phyloP scores from a whole-genome alignment of 2,797 vertebrate species.

The Sylvilagus floridanus region DNA sequence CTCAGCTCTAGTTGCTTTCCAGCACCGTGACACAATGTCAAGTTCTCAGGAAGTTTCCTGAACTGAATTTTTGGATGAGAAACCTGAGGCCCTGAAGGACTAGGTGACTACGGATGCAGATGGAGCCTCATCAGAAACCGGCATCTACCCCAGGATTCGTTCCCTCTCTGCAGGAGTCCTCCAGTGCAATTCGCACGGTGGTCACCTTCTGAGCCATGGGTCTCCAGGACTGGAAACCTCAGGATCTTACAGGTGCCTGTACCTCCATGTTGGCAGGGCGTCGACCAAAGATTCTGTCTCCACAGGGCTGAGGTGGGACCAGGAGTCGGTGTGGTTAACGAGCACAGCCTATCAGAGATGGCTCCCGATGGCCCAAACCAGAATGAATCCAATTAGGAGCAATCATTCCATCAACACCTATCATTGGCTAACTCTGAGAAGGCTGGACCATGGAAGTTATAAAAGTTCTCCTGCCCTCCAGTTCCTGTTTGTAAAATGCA shows the following conservation, averaged over 20 bases:
- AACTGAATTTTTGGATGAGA: neutral
- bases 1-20: neutral
- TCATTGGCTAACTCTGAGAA: neutral
- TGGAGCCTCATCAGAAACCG: neutral
- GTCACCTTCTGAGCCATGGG: neutral
- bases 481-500: neutral
- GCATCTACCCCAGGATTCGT: neutral
- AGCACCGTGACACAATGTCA: neutral
- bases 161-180: neutral
- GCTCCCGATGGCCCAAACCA: neutral
- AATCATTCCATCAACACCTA: neutral
- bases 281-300: neutral
- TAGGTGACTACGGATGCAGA: neutral
- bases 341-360: neutral
- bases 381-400: neutral
- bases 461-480: neutral
- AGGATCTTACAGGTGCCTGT: neutral
- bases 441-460: neutral
- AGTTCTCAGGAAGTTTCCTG: neutral
- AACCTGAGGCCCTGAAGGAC: neutral
- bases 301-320: neutral
- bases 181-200: neutral
- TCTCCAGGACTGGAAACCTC: neutral
- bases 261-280: neutral
- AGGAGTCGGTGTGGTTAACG: neutral